These are phyloP conservation scores for Cyanistes caeruleus DNA, from an alignment of 2,113 vertebrate species.

Conservation along the genomic window DNA sequence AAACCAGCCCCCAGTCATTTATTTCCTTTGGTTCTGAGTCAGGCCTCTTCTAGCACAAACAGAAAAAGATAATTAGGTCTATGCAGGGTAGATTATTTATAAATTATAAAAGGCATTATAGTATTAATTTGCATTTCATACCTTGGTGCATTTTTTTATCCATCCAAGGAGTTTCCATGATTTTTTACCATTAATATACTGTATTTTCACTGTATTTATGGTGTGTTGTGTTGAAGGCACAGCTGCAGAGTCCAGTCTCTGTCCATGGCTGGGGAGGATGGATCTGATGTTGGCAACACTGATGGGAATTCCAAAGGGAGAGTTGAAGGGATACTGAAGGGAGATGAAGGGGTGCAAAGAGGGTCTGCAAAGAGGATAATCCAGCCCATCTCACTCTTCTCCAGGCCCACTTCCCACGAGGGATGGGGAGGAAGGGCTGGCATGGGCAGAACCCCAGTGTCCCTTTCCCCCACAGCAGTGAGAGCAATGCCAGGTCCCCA, in stretches of 20 bases:
- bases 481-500: neutral
- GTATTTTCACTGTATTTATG: neutral
- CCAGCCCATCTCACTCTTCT: neutral
- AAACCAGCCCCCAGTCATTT: fast-evolving
- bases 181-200: neutral
- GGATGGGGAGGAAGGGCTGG: neutral
- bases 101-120: neutral
- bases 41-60: neutral
- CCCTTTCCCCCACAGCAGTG: neutral
- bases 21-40: neutral
- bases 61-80: neutral
- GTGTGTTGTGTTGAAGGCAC: neutral
- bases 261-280: neutral
- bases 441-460: fast-evolving
- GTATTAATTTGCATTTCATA: neutral
- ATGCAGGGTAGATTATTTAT: neutral
- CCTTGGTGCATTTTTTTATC: neutral
- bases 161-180: neutral
- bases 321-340: neutral
- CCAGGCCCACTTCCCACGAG: fast-evolving
- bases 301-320: constrained; percentile 26
- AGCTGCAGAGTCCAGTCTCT: neutral
- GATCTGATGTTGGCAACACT: neutral
- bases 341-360: neutral
- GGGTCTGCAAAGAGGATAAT: neutral